Conservation (phyloP, 2,888 invertebrate genomes). For the Drosophila acutilabella region DNA sequence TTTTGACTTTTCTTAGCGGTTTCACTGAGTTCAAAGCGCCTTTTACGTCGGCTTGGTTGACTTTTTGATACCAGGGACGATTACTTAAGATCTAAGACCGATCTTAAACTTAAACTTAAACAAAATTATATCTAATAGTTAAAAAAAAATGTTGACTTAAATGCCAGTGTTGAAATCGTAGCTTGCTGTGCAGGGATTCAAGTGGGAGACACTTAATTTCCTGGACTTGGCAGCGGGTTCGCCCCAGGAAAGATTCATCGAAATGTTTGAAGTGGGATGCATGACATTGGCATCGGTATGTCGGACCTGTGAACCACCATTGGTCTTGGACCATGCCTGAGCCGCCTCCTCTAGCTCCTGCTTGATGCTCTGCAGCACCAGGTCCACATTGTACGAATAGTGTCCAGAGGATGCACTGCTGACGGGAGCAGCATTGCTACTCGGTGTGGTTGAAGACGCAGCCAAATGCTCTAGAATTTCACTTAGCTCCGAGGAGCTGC, state of each 20-base stretch:
- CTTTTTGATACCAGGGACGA: constrained; percentile 37
- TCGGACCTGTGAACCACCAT: constrained; percentile 42
- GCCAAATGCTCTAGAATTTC: constrained; percentile 70
- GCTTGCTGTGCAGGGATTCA: constrained; percentile 56
- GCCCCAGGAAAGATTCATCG: constrained; percentile 73
- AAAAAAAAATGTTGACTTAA: neutral
- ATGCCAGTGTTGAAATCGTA: constrained; percentile 62
- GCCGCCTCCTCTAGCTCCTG: constrained; percentile 72
- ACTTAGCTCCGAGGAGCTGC: constrained; percentile 49
- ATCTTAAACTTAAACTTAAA: neutral
- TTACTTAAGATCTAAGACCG: constrained; percentile 20
- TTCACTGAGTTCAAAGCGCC: constrained; percentile 59
- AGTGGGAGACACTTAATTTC: constrained; percentile 59
- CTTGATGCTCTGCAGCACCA: constrained; percentile 69
- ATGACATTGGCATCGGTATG: constrained; percentile 15
- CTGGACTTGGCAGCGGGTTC: constrained; percentile 66
- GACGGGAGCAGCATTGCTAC: constrained; percentile 3
- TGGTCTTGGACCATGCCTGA: constrained; percentile 69
- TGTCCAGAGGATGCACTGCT: constrained; percentile 41
- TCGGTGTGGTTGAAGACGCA: constrained; percentile 46
- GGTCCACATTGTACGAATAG: constrained; percentile 68
- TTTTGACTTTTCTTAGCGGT: constrained; percentile 18
- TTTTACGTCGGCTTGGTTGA: constrained; percentile 59
- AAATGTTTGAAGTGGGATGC: constrained; percentile 36
- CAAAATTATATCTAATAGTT: neutral